phyloP scores from a whole-genome alignment of 37 sponge, comb jelly and placozoan genomes.

The Beroe ovata region DNA sequence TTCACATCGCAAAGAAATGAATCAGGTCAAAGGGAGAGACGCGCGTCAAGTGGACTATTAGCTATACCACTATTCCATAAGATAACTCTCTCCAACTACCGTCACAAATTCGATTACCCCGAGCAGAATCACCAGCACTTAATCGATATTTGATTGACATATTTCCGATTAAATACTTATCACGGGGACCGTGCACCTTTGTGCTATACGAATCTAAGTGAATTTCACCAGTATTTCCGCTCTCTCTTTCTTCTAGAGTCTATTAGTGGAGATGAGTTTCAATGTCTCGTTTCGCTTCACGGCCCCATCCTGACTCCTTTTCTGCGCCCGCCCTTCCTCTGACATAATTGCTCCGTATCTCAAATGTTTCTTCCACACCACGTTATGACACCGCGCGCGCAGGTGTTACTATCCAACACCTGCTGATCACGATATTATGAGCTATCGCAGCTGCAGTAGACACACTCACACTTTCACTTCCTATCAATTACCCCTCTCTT shows the following conservation, averaged over 20 bases:
- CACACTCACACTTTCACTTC: no score
- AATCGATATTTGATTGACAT: conserved; percentile 56
- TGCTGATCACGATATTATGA: no score
- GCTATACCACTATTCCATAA: not conserved
- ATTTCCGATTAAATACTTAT: conserved; percentile 60
- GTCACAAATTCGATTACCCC: not conserved
- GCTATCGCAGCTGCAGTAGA: no score
- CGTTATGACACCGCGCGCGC: no score
- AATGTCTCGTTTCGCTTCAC: not conserved
- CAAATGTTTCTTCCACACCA: no score
- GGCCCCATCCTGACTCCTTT: not conserved
- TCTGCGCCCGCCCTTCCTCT: no score
- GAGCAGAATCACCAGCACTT: not conserved
- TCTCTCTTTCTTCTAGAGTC: not conserved
- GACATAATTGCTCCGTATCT: no score
- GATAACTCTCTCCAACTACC: not conserved
- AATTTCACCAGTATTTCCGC: not conserved
- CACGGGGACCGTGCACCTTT: not conserved
- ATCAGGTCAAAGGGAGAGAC: no score
- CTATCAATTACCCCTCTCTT: not conserved
- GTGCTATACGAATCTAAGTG: not conserved
- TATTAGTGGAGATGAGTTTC: not conserved
- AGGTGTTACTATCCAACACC: no score
- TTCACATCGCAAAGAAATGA: not conserved
- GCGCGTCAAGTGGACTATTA: not conserved